A percentile compares a stretch with the other conserved stretches of the same genome.
phyloP scores from a whole-genome alignment of 2,888 invertebrate genomes.

The Papilio demoleus region DNA sequence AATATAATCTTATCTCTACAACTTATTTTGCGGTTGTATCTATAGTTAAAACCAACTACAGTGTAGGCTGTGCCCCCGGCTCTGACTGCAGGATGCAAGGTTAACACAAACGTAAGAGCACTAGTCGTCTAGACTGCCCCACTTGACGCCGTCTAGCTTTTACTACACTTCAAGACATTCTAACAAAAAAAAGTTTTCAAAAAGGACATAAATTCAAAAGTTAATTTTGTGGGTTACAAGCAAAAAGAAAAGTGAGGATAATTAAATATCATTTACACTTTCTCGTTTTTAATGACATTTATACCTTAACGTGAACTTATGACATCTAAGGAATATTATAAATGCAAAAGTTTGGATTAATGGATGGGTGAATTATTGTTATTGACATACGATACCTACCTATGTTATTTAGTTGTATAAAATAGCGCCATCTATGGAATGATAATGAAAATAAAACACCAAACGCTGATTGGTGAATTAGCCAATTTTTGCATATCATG shows the following conservation, averaged over 20 bases:
- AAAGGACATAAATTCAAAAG: background rate
- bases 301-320: too few relatives aligned
- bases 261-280: too few relatives aligned
- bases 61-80: background rate
- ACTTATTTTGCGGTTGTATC: background rate
- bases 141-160: constrained; percentile 31
- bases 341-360: too few relatives aligned
- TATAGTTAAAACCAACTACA: constrained; percentile 6
- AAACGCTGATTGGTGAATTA: background rate
- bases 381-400: too few relatives aligned
- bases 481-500: background rate
- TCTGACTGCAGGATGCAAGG: constrained; percentile 29
- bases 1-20: too few relatives aligned
- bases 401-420: too few relatives aligned
- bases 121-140: constrained; percentile 36
- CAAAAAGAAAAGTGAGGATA: too few relatives aligned
- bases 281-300: too few relatives aligned
- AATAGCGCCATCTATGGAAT: constrained; percentile 1
- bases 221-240: too few relatives aligned
- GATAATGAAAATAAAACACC: background rate
- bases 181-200: background rate
- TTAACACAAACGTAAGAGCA: constrained; percentile 29
- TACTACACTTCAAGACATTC: constrained; percentile 17
- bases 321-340: too few relatives aligned
- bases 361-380: too few relatives aligned